Evolutionary conservation across 2,888 invertebrate species (phyloP).

Genomic region (Frankliniella intonsa): DNA sequence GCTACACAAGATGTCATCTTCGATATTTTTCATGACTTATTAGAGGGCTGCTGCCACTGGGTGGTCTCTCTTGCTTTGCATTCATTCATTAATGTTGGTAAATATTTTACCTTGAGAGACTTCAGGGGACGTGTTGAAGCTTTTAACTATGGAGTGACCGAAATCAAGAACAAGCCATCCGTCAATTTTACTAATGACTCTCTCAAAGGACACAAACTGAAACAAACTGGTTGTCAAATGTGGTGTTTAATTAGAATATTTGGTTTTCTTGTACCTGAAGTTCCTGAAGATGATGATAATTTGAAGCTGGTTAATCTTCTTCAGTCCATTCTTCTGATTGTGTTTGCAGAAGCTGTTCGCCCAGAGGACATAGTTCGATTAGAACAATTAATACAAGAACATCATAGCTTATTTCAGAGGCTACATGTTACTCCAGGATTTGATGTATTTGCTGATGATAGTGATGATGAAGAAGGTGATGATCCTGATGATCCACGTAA

Average conservation of each 20-base stretch:
- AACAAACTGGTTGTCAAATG: slow-evolving; percentile 6
- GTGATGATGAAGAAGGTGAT: not conserved
- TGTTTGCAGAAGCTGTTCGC: not conserved
- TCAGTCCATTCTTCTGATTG: not conserved
- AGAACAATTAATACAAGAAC: not conserved
- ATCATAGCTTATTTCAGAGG: slow-evolving; percentile 4
- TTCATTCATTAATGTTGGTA: not conserved
- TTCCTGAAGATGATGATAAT: not conserved
- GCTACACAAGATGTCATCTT: not conserved
- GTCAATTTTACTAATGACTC: slow-evolving; percentile 1
- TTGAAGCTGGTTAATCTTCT: slow-evolving; percentile 11
- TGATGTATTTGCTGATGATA: not conserved
- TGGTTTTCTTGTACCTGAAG: not conserved
- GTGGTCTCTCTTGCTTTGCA: not conserved
- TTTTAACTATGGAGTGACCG: not conserved
- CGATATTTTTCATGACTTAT: not conserved
- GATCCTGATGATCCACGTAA: not conserved
- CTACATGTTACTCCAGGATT: not conserved
- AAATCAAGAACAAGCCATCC: not conserved
- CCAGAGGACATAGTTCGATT: not conserved
- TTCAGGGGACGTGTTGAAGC: not conserved
- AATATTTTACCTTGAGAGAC: not conserved
- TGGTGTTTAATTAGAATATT: not conserved
- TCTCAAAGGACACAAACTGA: not conserved
- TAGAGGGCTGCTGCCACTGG: not conserved